Evolutionary conservation across 2,888 invertebrate genomes (phyloP), one percentile per base, ranked within the genome.

Genomic region (Plagiodera versicolora): DNA sequence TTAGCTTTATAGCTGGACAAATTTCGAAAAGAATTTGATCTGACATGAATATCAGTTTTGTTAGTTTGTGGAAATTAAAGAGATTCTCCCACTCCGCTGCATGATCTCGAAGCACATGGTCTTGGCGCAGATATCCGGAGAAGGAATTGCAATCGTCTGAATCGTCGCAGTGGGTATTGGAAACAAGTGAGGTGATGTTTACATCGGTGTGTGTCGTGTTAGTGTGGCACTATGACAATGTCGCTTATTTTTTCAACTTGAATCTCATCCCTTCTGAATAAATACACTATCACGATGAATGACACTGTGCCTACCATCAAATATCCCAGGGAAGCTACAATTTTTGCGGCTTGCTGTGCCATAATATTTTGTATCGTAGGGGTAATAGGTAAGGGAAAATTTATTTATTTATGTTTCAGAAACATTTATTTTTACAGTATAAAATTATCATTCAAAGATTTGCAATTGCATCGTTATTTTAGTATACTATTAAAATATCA

Each of bases 301-400:
- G 51, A 56, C 11, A 61, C 14, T 24, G 60, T 58, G 1, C 53
- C 46, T 39, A 61, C 60, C 16, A 73, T 76, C 28, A 75, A 69
- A 65, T 92, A 90, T 77, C 90, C 92, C 17, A 83, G 88, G 68
- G 86, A 86, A 67, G 89, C 90, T 49, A 91, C 92, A 30, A 84
- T 92, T 70, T 82, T 89, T 74, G 94, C 92, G 16, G 91, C 92
- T 24, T 83, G 84, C 58, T 91, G 91, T 77, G 92, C 93, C 35
- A 88, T 91, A 71, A 77, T 91, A 57, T 93, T 94, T 81, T 89
- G 89, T 75, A 79, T 90, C 58, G 83, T 93, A 47, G 94, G 94
- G 63, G 86, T 92, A 62, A 81, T 89, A 61, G 94, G 93, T 93
- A 82, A 85, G 85, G 51, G 47, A 32, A 55, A 58, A 56, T 49